Base-by-base conservation (phyloP, 2,888 invertebrate species). In the Seira ritae region DNA sequence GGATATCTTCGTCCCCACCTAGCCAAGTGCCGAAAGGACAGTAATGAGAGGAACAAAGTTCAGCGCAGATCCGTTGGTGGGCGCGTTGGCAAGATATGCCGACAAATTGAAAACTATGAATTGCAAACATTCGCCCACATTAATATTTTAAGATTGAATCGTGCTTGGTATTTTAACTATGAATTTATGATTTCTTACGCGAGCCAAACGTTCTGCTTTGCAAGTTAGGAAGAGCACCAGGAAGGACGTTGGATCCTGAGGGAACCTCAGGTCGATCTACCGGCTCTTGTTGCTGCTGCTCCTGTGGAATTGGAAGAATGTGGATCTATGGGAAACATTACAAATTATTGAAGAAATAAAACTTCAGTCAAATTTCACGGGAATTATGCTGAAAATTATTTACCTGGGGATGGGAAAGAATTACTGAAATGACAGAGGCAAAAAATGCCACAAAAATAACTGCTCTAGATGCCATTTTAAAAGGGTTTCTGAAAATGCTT, bases 371-470 rank as follows among this genome's bases (percentile, higher is more conserved):
- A 46, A 46, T 46, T 46, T n/a, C n/a, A n/a, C n/a, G n/a, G n/a
- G n/a, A n/a, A n/a, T n/a, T 8, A 23, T 69, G n/a, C 42, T 76
- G 42, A 75, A 46, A 42, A 20, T 55, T n/a, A 62, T 55, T 67
- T 74, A 73, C 79, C 68, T 79, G 79, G 15, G 84, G 84, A 71
- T 65, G 24, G 0, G 84, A 84, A 6, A 84, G 71, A 71, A 84
- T 84, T 19, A 84, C 65, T 15, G 84, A 62, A 3, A 80, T 72
- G 0, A 68, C 55, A 8, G 80, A 50, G 2, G 84, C 80, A 31
- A 80, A 71, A 46, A 84, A 20, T 22, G 77, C 76, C 24, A 73
- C n/a, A 37, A 72, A 60, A 12, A 84, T 22, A 50, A 84, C 4
- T 0, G 68, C 76, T 31, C 69, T 84, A n/a, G 67, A 83, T 23